Evolutionary conservation across 2,113 vertebrate genomes (phyloP).

Genomic region (Tyto alba): DNA sequence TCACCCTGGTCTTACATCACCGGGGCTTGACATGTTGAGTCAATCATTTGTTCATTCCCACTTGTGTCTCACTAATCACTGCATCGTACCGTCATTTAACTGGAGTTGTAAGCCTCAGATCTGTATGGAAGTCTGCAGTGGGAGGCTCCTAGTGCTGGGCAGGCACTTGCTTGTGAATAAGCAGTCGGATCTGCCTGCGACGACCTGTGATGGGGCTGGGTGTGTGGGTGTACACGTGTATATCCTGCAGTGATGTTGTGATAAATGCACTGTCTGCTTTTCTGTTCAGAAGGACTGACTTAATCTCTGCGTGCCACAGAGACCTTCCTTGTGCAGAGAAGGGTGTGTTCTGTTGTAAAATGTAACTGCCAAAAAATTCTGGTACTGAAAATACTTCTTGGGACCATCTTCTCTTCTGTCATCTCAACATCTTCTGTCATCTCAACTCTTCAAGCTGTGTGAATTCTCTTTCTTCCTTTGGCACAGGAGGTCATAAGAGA

Average conservation of each 20-base stretch:
- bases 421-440: background rate
- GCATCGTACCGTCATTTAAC: accelerated
- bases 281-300: background rate
- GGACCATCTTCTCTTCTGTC: background rate
- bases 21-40: background rate
- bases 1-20: background rate
- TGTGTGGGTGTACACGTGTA: background rate
- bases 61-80: background rate
- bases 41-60: background rate
- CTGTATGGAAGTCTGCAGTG: background rate
- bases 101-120: background rate
- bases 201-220: background rate
- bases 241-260: background rate
- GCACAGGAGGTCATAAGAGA: background rate
- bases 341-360: background rate
- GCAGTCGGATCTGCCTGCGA: background rate
- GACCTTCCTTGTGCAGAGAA: background rate
- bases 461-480: conserved; percentile 8
- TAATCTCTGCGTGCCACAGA: background rate
- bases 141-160: background rate
- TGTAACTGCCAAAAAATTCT: background rate
- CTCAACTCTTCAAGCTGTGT: background rate
- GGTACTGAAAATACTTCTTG: background rate
- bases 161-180: background rate
- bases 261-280: background rate